Evolutionary conservation across 2,113 vertebrate genomes (phyloP), one percentile per base, ranked within the genome.

Genomic region (Datnioides undecimradiatus): DNA sequence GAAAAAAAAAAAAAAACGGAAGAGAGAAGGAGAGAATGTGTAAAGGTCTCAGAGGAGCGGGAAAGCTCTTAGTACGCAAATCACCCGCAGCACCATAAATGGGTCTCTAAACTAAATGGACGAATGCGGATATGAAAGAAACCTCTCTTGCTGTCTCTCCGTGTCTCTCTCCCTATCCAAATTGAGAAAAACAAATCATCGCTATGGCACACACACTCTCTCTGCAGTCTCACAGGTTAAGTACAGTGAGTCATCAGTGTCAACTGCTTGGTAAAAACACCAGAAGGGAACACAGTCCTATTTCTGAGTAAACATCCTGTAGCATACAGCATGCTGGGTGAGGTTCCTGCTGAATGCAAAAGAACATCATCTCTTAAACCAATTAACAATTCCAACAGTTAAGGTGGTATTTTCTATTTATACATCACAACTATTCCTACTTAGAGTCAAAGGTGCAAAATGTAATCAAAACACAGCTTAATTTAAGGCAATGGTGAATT

Each of bases 51-150:
- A 58, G 58, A 88, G 78, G 87, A 91, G 67, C 2, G 21, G 57
- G 62, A 79, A 76, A 89, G 77, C 87, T 90, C 85, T 91, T 79
- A 84, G 80, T 72, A 87, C 80, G 69, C 76, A 88, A 91, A 84
- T 90, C 76, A 89, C 75, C 88, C 27, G 43, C 82, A 86, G 82
- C 82, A 57, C 51, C 54, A 63, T 87, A 86, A 83, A 80, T 77
- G 80, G 66, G 40, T 73, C 63, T 89, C 23, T 25, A n/a, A n/a
- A 16, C 77, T 79, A 85, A 89, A 87, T 77, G 65, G 62, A 76
- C 49, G 13, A 76, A 87, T 72, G 74, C 62, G 34, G 55, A 86
- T 67, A 80, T 81, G 58, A 80, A 80, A 68, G 27, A 64, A 62
- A 36, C 43, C 38, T 46, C 27, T 34, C 38, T 67, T 69, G 59